Base-by-base conservation (phyloP, 2,888 invertebrate genomes). In the Thymelicus sylvestris region DNA sequence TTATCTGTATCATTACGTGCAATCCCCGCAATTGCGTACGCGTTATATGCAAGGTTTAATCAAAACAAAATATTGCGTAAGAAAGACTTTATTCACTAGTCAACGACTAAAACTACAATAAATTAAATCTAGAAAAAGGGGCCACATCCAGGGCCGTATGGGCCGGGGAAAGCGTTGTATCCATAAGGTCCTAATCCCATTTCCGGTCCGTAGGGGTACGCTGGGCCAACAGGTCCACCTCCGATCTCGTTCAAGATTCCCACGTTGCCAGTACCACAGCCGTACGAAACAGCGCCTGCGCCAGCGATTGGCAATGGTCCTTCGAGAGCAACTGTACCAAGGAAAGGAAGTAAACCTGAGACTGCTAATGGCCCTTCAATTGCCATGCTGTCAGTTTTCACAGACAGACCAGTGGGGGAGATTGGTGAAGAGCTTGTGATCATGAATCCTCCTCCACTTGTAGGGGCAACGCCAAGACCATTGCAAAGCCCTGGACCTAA, bases 221-320 rank as follows among this genome's bases (percentile, higher is more conserved):
- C 61, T 2, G 39, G 39, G 3, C 7, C 24, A 0, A 39, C 31
- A 8, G 61, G 44, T 12, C 44, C 41, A 41, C 7, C n/a, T 5
- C 68, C 63, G 10, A 47, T 63, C 13, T 68, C 68, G 13, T 57
- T 63, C 44, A 63, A 5, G 31, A 79, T 77, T 6, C 78, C 79
- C 47, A 82, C 67, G 10, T 74, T 73, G 19, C 81, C 79, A 65
- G 77, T 77, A 6, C 84, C 81, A 72, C 82, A 79, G 19, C 81
- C 75, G 71, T 81, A 82, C 10, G 76, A 67, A 2, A 81, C 81
- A 4, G 76, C 74, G 39, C 79, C 81, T 10, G 75, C 74, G 0
- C 84, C 84, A 6, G 39, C 24, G 38, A 39, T 44, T 13, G 67
- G 63, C 8, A 69, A 38, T 6, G 66, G 59, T 13, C 72, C 62